Evolutionary conservation across 2,113 vertebrate species (phyloP), one percentile per base, ranked within the genome.

Genomic region (Empidonax traillii): DNA sequence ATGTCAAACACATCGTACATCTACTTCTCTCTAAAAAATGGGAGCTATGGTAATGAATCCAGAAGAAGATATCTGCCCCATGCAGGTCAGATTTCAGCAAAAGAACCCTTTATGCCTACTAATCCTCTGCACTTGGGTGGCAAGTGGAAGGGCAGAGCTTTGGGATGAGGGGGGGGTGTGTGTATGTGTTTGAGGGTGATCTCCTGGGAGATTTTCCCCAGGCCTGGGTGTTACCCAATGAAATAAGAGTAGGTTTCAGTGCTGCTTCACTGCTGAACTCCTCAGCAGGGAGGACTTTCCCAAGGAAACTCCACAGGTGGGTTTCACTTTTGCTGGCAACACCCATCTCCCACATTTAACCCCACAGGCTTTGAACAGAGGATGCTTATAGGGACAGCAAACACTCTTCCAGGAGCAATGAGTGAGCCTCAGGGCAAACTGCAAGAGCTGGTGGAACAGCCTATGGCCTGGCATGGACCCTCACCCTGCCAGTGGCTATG

Each of bases 171-270:
- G 31, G 15, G 87, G 12, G 35, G 7, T 52, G 8, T 76, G 44
- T 87, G 53, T 94, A 3, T 62, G 59, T 94, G 67, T 95, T 96
- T 94, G 77, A 95, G n/a, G 77, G 15, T 4, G 16, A 92, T 91
- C 84, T 95, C 93, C 91, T 87, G 81, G 87, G 91, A 96, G 77
- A 95, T 91, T 78, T 92, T 85, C 95, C 95, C 58, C 81, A 7
- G 93, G 94, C 89, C 74, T 93, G 91, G 89, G 95, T 85, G 95
- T 93, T 94, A 58, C 89, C 89, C 65, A 85, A 53, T 25, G 74
- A 94, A 95, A 94, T 71, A 76, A 85, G 93, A 94, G 84, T 56
- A 82, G 61, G 56, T 92, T 95, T 95, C 91, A 82, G 61, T 25
- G n/a, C 73, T 89, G 77, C 44, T 68, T 95, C 77, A 81, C 84